Conservation (phyloP, 2,113 vertebrate species). For the Heterochromis multidens region DNA sequence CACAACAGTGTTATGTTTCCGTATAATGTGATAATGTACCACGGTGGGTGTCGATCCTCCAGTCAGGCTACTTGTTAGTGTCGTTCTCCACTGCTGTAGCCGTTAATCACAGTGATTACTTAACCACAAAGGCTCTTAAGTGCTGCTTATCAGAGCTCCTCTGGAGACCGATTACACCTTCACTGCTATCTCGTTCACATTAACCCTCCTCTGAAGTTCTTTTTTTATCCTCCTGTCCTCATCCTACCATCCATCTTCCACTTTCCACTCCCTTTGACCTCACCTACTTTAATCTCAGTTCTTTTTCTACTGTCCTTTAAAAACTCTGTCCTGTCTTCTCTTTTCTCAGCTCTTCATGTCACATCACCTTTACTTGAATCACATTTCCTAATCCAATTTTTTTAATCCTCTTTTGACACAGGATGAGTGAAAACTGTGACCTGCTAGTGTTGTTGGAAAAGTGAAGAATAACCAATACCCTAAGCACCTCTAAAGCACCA, state of each 20-base stretch:
- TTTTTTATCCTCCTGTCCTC: neutral
- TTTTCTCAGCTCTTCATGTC: neutral
- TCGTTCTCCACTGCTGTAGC: neutral
- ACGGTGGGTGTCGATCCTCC: neutral
- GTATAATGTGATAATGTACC: neutral
- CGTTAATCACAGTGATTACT: slow-evolving; percentile 60
- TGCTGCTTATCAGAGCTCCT: slow-evolving; percentile 51
- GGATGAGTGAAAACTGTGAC: neutral
- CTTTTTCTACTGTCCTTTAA: neutral
- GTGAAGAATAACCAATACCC: neutral
- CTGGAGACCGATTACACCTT: slow-evolving; percentile 47
- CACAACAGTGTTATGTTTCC: neutral
- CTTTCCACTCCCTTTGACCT: neutral
- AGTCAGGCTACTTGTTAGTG: slow-evolving; percentile 2
- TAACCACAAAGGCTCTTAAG: slow-evolving; percentile 52
- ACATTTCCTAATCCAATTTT: neutral
- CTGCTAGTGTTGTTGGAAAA: neutral
- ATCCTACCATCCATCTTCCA: neutral
- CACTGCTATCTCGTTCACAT: slow-evolving; percentile 13
- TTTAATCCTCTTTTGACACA: neutral
- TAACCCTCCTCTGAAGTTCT: neutral
- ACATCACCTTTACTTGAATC: neutral
- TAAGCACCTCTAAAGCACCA: neutral
- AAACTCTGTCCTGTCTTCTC: neutral
- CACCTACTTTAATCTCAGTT: neutral